Percentiles rank a stretch among this genome's conserved stretches.
Evolutionary conservation across 2,888 invertebrate genomes (phyloP).

Genomic region (Xestoiulus laeticollis): DNA sequence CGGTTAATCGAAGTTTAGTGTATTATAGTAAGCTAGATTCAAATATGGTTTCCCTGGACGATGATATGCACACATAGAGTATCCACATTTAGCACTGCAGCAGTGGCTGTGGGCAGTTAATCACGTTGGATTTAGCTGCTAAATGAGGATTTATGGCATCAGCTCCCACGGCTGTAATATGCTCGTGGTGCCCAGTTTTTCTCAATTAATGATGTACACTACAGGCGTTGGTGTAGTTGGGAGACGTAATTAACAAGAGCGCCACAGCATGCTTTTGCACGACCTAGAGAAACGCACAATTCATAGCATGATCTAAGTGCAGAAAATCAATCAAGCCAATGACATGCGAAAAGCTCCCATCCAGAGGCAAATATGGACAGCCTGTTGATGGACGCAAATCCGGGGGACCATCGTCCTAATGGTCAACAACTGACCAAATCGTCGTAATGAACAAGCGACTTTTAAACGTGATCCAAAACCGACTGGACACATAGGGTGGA

Average conservation of each 20-base stretch:
- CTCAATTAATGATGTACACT: conserved; percentile 48
- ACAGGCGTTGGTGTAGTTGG: background rate
- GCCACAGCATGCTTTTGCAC: background rate
- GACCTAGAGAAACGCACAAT: background rate
- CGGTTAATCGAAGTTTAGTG: too few species aligned
- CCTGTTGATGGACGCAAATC: conserved; percentile 29
- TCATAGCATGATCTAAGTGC: background rate
- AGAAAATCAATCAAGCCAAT: conserved; percentile 49
- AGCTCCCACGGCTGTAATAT: conserved; percentile 31
- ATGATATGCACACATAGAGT: too few species aligned
- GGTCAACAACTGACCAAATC: background rate
- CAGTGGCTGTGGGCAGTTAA: conserved; percentile 17
- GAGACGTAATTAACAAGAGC: background rate
- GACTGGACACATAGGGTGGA: background rate
- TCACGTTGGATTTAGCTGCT: conserved; percentile 47
- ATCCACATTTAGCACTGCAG: too few species aligned
- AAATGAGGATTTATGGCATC: conserved; percentile 50
- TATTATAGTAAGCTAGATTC: too few species aligned
- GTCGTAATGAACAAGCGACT: background rate
- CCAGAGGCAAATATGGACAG: background rate
- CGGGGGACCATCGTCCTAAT: background rate
- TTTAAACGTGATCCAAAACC: background rate
- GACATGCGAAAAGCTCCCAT: conserved; percentile 44
- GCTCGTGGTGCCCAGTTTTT: conserved; percentile 44
- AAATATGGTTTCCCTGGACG: too few species aligned